Conservation (phyloP, 35 echinoderm and acorn worm genomes). For the Lytechinus pictus region DNA sequence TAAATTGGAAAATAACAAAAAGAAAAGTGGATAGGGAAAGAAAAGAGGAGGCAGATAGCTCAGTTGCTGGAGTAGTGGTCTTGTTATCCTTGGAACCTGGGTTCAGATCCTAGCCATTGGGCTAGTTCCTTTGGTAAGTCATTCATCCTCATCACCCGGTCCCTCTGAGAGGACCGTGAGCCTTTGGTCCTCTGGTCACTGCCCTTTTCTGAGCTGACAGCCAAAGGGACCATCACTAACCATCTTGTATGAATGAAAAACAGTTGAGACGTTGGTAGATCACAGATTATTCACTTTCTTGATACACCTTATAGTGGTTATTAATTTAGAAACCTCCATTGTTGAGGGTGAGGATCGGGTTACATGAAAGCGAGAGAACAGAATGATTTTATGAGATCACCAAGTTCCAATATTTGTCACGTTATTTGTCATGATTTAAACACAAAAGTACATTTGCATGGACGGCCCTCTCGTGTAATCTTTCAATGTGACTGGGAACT, state of each 20-base stretch:
- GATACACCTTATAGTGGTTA: background rate
- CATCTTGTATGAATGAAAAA: background rate
- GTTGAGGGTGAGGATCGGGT: background rate
- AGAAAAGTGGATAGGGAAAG: too few relatives aligned
- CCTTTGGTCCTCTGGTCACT: too few relatives aligned
- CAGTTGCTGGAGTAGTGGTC: too few relatives aligned
- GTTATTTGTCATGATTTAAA: background rate
- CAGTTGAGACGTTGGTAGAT: background rate
- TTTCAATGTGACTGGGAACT: background rate
- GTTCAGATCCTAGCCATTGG: too few relatives aligned
- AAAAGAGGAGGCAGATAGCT: too few relatives aligned
- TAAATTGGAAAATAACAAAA: too few relatives aligned
- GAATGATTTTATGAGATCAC: slow-evolving; percentile 2
- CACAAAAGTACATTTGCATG: background rate
- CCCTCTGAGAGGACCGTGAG: too few relatives aligned
- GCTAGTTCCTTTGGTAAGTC: too few relatives aligned
- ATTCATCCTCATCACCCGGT: too few relatives aligned
- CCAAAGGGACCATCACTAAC: background rate
- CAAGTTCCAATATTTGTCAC: background rate
- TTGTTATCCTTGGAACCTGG: too few relatives aligned
- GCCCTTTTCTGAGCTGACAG: background rate
- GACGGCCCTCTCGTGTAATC: background rate
- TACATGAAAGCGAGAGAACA: background rate
- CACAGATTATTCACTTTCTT: background rate
- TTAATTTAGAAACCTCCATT: background rate